Base-by-base conservation (phyloP, 2,113 vertebrate species). In the Corythornis vintsioides region DNA sequence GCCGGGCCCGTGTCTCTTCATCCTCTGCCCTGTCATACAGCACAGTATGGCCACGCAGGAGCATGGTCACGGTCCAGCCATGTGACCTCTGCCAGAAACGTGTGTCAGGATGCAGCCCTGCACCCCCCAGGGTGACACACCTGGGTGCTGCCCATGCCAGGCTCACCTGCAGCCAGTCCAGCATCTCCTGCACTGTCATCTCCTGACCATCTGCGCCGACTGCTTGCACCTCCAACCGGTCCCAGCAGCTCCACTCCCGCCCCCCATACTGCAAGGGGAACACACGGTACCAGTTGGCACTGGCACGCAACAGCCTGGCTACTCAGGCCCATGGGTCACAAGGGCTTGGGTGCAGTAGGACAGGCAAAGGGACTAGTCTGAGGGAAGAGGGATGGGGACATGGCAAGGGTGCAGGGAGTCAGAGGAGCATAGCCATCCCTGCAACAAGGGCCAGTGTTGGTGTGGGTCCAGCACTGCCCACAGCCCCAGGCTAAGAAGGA, bases 81-180 rank as follows among this genome's bases (percentile, higher is more conserved):
- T 96, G 15, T 5, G 63, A 85, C 17, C 53, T 80, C 98, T 98
- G 86, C 52, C 88, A 84, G 48, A 77, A 26, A 7, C 6, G 24
- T 12, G 47, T 22, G 67, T 94, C 72, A 74, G 88, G 35, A 53
- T 45, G 20, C 4, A 21, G 24, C 64, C 26, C 24, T 6, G 3
- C 38, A 9, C 4, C 9, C 35, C 20, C 21, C 40, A 38, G 22
- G 12, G 48, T 38, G 60, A 60, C 21, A 48, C 9, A 0, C 9
- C 11, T 38, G 64, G 31, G n/a, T 15, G 24, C 53, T 72, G 57
- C 25, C 42, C 5, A 4, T 0, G 0, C 55, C 31, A 10, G 13
- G 25, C 75, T 96, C 80, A 99, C 98, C 98, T 98, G 97, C 75
- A 99, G 91, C 95, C 97, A 75, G 90, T 95, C 94, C 89, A 99